A percentile compares a stretch with the other conserved stretches of the same genome.
Evolutionary conservation across 2,888 invertebrate species (phyloP).

Genomic region (Acronicta leporina): DNA sequence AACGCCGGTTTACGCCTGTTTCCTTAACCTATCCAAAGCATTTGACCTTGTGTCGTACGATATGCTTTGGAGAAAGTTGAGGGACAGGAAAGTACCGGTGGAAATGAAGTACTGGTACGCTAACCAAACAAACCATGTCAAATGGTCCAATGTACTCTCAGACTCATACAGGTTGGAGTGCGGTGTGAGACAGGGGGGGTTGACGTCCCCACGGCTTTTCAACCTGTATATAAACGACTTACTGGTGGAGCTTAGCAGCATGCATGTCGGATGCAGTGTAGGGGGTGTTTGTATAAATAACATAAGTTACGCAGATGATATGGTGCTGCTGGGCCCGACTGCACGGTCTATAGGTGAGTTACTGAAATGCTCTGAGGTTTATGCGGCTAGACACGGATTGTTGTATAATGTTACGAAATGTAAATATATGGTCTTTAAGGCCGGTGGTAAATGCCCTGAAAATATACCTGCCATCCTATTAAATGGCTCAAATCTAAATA

Average conservation of each 20-base stretch:
- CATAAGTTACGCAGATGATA: neutral
- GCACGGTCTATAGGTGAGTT: neutral
- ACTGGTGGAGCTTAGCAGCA: neutral
- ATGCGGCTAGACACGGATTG: neutral
- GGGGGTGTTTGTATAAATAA: neutral
- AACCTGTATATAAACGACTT: neutral
- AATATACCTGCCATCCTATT: neutral
- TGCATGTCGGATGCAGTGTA: neutral
- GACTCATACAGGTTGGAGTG: slow-evolving; percentile 1
- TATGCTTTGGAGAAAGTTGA: too few relatives aligned
- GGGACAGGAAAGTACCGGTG: too few relatives aligned
- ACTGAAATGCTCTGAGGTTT: neutral
- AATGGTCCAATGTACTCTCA: too few relatives aligned
- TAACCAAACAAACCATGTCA: slow-evolving; percentile 1
- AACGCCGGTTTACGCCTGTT: slow-evolving; percentile 5
- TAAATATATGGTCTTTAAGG: neutral
- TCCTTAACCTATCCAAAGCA: slow-evolving; percentile 1
- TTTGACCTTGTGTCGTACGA: slow-evolving; percentile 14
- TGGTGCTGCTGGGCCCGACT: neutral
- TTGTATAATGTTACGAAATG: neutral
- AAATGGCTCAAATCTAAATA: slow-evolving; percentile 2
- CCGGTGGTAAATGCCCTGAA: neutral
- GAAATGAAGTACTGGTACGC: slow-evolving; percentile 1
- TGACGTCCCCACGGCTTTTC: slow-evolving; percentile 2
- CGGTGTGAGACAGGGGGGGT: neutral